Conservation (phyloP, 2,797 vertebrate genomes). For the Eulemur rubriventer region DNA sequence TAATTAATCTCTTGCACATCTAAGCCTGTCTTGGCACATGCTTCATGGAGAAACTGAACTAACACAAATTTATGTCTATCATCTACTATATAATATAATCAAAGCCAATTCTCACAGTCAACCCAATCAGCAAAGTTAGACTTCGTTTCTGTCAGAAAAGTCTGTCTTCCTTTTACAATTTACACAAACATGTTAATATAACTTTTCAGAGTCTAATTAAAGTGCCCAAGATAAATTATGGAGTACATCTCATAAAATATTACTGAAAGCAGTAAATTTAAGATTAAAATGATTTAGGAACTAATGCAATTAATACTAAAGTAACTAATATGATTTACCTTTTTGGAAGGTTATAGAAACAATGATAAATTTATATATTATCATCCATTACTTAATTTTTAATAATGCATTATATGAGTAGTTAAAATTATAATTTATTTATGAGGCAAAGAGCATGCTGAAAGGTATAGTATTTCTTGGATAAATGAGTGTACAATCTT, state of each 20-base stretch:
- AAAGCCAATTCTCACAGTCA: neutral
- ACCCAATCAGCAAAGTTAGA: neutral
- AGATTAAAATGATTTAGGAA: neutral
- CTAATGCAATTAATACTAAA: neutral
- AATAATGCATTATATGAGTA: neutral
- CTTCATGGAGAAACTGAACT: neutral
- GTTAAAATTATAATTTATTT: constrained; percentile 49
- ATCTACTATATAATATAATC: too few species aligned
- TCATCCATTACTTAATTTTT: constrained; percentile 31
- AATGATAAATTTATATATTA: neutral
- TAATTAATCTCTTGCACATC: neutral
- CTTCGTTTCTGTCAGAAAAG: constrained; percentile 11
- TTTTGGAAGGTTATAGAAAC: neutral
- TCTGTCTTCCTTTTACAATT: neutral
- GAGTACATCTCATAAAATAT: neutral
- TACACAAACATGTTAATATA: neutral
- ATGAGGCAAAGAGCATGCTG: neutral
- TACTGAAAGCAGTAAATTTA: constrained; percentile 10
- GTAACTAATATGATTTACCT: neutral
- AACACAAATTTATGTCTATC: neutral
- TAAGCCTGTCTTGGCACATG: neutral
- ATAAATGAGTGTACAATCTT: neutral
- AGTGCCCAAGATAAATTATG: neutral
- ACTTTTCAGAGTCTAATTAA: constrained; percentile 27
- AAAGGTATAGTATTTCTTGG: neutral